A percentile compares a stretch with the other conserved stretches of the same genome.
Evolutionary conservation across 92 coral and sea anemone genomes (phyloP).

Genomic region (Actinostola sp.): DNA sequence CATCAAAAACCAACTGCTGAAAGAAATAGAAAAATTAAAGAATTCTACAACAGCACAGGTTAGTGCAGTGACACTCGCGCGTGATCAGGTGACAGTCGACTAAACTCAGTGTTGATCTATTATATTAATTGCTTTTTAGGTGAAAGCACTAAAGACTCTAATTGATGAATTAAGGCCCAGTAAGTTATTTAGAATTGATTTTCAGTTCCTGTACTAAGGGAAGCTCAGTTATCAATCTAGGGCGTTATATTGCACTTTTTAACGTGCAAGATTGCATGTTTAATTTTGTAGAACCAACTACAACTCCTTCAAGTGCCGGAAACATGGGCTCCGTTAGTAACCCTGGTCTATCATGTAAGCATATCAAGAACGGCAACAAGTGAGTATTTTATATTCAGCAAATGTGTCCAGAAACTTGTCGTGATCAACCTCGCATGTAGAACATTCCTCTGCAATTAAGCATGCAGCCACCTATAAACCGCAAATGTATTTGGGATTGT

Average conservation of each 20-base stretch:
- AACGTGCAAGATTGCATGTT: background rate
- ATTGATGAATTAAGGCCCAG: conserved; percentile 7
- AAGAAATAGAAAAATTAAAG: conserved; percentile 8
- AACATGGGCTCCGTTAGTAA: conserved; percentile 7
- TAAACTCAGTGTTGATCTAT: background rate
- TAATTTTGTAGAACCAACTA: background rate
- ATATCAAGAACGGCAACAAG: conserved; percentile 10
- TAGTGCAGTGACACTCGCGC: background rate
- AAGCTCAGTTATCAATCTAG: no score
- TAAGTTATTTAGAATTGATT: background rate
- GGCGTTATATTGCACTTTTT: background rate
- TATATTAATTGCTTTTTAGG: background rate
- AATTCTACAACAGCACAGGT: no score
- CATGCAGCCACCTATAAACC: no score
- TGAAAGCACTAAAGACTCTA: background rate
- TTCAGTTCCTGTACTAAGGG: no score
- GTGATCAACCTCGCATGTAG: background rate
- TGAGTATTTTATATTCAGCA: conserved; percentile 3
- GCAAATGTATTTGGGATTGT: no score
- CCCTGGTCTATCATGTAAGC: conserved; percentile 28
- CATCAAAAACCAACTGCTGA: conserved; percentile 10
- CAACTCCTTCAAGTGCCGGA: background rate
- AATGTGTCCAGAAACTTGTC: background rate
- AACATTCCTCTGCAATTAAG: no score
- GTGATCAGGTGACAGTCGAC: background rate